Conservation (phyloP, 2,113 vertebrate genomes). For the Oreocharis arfaki region DNA sequence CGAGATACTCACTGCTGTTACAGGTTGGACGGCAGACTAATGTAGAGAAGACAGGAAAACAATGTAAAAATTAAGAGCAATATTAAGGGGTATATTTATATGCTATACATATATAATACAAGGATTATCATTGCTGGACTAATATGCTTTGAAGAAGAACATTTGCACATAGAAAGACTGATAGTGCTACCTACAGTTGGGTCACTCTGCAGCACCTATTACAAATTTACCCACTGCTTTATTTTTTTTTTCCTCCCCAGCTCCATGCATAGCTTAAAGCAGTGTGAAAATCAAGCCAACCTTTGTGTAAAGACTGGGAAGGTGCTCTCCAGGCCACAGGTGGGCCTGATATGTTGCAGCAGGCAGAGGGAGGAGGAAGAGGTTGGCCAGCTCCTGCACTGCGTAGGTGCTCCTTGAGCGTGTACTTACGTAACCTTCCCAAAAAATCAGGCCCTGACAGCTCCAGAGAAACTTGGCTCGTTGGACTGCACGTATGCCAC, state of each 20-base stretch:
- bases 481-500: neutral
- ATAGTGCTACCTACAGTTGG: neutral
- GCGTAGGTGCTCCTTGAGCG: neutral
- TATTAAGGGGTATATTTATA: neutral
- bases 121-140: neutral
- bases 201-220: neutral
- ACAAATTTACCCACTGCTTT: neutral
- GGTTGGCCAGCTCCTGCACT: neutral
- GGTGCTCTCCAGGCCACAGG: neutral
- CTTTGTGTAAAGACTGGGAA: neutral
- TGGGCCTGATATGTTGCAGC: neutral
- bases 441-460: slow-evolving; percentile 49
- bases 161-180: neutral
- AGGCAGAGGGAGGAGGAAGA: neutral
- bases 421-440: slow-evolving; percentile 16
- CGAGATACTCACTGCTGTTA: neutral
- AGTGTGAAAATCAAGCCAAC: neutral
- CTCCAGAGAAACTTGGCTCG: slow-evolving; percentile 43
- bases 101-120: neutral
- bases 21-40: neutral
- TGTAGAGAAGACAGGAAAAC: neutral
- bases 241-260: fast-evolving
- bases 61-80: neutral
- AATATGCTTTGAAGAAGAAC: neutral
- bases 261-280: neutral